phyloP scores from a whole-genome alignment of 1,140 invertebrate species.

The Drosophila ercepeae region DNA sequence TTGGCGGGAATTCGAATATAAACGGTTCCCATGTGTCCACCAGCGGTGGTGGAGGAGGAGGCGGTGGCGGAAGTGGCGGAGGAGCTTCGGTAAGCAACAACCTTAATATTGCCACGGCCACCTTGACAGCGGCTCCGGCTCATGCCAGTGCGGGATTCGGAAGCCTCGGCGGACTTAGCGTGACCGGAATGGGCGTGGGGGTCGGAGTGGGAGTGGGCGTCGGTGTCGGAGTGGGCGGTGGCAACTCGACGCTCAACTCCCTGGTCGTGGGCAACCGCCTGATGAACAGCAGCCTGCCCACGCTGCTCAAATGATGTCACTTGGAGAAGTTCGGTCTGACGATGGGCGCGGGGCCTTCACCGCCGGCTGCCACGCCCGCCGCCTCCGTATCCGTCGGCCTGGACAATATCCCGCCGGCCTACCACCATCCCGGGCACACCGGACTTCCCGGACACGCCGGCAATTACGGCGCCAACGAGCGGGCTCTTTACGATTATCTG shows the following conservation, averaged over 20 bases:
- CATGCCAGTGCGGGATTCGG: constrained; percentile 60
- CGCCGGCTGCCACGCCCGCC: constrained; percentile 63
- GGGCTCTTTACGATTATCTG: constrained; percentile 68
- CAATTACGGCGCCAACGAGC: constrained; percentile 52
- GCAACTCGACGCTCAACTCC: constrained; percentile 73
- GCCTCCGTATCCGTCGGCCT: constrained; percentile 34
- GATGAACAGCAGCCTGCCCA: constrained; percentile 77
- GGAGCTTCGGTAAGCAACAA: constrained; percentile 48
- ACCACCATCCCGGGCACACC: constrained; percentile 38
- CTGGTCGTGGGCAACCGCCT: constrained; percentile 78
- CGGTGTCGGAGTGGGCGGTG: constrained; percentile 63
- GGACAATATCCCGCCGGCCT: constrained; percentile 52
- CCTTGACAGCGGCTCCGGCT: constrained; percentile 58
- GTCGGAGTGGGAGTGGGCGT: constrained; percentile 66
- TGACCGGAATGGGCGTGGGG: constrained; percentile 67
- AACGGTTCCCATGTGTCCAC: constrained; percentile 53
- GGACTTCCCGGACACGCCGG: constrained; percentile 20
- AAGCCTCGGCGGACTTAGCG: constrained; percentile 55
- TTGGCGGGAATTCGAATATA: constrained; percentile 53
- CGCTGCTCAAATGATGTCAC: constrained; percentile 83
- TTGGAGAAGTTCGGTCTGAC: constrained; percentile 78
- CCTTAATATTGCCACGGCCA: constrained; percentile 63
- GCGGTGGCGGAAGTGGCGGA: constrained; percentile 13
- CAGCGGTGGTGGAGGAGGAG: constrained; percentile 18
- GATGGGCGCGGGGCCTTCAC: constrained; percentile 65